Evolutionary conservation across 2,797 vertebrate genomes (phyloP), one percentile per base, ranked within the genome.

Genomic region (Hirundo rustica): DNA sequence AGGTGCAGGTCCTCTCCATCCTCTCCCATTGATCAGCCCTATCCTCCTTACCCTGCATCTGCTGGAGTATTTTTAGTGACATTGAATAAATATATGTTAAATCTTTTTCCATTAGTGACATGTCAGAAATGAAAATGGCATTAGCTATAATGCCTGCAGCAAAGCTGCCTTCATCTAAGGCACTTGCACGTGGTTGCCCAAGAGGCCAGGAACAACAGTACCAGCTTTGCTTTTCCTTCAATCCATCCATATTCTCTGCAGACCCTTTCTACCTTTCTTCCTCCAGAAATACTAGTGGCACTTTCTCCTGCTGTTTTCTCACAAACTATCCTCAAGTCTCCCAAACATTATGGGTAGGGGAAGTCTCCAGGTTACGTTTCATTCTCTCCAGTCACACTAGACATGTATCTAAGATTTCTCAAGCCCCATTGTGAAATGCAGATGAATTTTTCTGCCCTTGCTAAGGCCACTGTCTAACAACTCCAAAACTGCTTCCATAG

Each of bases 51-150:
- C 44, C 42, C 83, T 0, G 0, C 54, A 84, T 67, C 65, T 77
- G 50, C 79, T 85, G 38, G 34, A 80, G 32, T 84, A 93, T 91
- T 96, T 95, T 96, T 90, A 94, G 89, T 71, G 90, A 73, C 20
- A 25, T 16, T 83, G 92, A 93, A 94, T 81, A 92, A 92, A 91
- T 84, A 85, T 32, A 84, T 58, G 38, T 86, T 94, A 88, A 78
- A 70, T 93, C 32, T 80, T 92, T 95, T 80, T 82, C 61, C 53
- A 73, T 84, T 92, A 82, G 85, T 67, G 77, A 74, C 85, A 87
- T 65, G 79, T 61, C 74, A 86, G 57, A 95, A 92, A 93, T 95
- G 81, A 90, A 96, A 92, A 92, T 74, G 55, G 77, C 96, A 90
- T 94, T 78, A 82, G 34, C 77, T 90, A 44, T 67, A 86, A 61